Conservation (phyloP, 2,888 invertebrate genomes). For the Malthinus seriepunctatus region DNA sequence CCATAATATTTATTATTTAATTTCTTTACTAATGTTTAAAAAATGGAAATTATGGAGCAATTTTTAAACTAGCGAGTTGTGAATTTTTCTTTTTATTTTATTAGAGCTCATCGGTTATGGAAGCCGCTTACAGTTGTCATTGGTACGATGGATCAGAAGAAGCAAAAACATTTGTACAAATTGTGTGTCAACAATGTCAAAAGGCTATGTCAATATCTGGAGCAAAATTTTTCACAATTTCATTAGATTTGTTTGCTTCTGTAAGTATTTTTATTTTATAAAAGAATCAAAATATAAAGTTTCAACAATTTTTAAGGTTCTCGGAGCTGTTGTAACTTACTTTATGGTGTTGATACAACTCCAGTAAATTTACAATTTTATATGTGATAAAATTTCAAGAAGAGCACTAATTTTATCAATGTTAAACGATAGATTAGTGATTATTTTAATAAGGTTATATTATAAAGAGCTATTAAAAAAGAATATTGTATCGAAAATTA, state of each 20-base stretch:
- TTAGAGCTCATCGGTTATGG: slow-evolving; percentile 89
- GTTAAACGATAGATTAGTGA: too few species aligned
- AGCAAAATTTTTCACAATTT: slow-evolving; percentile 88
- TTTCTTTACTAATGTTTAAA: too few species aligned
- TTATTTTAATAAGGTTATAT: too few species aligned
- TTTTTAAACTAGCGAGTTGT: not conserved
- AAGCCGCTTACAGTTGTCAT: slow-evolving; percentile 87
- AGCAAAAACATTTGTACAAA: slow-evolving; percentile 88
- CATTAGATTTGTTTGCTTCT: slow-evolving; percentile 84
- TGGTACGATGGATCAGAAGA: slow-evolving; percentile 92
- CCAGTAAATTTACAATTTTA: slow-evolving; percentile 59
- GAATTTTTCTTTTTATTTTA: not conserved
- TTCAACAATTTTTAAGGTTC: slow-evolving; percentile 62
- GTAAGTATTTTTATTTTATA: slow-evolving; percentile 58
- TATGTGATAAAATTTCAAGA: not conserved
- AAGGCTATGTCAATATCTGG: slow-evolving; percentile 88
- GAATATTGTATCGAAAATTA: too few species aligned
- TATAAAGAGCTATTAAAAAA: too few species aligned
- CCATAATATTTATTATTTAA: too few species aligned
- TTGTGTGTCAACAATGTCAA: slow-evolving; percentile 89
- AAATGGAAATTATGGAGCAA: too few species aligned
- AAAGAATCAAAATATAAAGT: not conserved
- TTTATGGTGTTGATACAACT: slow-evolving; percentile 92
- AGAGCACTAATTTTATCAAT: too few species aligned
- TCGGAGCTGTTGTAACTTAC: slow-evolving; percentile 86